A percentile compares a stretch with the other conserved stretches of the same genome.
Evolutionary conservation across 1,140 invertebrate species (phyloP).

Genomic region (Bombyx mandarina): DNA sequence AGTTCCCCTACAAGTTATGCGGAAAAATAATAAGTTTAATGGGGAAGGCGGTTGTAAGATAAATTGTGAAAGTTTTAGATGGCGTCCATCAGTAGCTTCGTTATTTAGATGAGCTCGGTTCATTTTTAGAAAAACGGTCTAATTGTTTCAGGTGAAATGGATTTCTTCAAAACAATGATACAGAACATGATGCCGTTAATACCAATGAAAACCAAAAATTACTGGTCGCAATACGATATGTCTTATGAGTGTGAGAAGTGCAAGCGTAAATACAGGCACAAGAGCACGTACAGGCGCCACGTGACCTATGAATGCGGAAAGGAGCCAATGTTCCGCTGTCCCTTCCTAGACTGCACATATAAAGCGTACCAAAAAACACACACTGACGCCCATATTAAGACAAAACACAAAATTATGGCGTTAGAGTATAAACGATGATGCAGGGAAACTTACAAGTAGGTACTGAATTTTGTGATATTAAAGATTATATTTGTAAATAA

Average conservation of each 20-base stretch:
- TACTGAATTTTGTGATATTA: constrained; percentile 59
- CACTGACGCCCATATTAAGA: constrained; percentile 56
- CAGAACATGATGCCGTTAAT: constrained; percentile 57
- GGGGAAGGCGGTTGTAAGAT: too few species aligned
- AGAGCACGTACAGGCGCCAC: constrained; percentile 69
- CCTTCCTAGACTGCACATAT: constrained; percentile 61
- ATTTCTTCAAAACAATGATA: constrained; percentile 64
- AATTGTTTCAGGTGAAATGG: constrained; percentile 66
- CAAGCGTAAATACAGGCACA: constrained; percentile 62
- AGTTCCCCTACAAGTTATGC: too few species aligned
- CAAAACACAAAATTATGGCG: constrained; percentile 50
- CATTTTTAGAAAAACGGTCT: constrained; percentile 16
- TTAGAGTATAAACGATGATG: constrained; percentile 59
- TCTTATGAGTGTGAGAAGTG: constrained; percentile 61
- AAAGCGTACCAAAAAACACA: constrained; percentile 68
- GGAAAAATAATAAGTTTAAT: too few species aligned
- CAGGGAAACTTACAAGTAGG: constrained; percentile 14
- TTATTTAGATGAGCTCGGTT: too few species aligned
- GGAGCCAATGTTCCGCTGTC: constrained; percentile 67
- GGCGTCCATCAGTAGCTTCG: too few species aligned
- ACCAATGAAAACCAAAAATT: constrained; percentile 64
- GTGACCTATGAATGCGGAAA: constrained; percentile 70
- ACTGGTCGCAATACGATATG: constrained; percentile 54
- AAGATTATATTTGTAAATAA: constrained; percentile 37
- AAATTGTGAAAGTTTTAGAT: too few species aligned